Conservation (phyloP, 2,113 vertebrate species). For the Azemiops feae region DNA sequence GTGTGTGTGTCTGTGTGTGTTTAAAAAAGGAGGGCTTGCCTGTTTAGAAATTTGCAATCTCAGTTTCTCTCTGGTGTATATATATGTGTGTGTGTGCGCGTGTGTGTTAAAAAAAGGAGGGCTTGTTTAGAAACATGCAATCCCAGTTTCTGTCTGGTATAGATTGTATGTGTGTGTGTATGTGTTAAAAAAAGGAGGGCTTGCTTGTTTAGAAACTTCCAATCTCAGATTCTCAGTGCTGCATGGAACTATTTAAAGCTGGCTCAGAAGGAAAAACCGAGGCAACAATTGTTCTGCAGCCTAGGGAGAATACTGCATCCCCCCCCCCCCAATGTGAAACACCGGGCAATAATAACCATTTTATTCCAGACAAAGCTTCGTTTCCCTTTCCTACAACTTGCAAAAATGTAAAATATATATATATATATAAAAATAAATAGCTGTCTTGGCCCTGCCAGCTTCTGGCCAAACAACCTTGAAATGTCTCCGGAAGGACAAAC, state of each 20-base stretch:
- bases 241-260: not conserved
- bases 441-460: not conserved
- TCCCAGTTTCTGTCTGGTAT: too few relatives aligned
- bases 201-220: slow-evolving; percentile 10
- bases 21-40: too few relatives aligned
- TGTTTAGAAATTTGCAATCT: too few relatives aligned
- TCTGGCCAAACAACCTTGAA: not conserved
- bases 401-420: not conserved
- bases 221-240: not conserved
- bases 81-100: too few relatives aligned
- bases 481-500: not conserved
- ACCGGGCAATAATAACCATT: not conserved
- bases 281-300: not conserved
- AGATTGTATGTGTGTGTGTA: too few relatives aligned
- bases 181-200: not conserved
- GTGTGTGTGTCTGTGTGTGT: too few relatives aligned
- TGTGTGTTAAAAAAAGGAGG: too few relatives aligned
- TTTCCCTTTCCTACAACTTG: not conserved
- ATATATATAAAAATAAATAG: not conserved
- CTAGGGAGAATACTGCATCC: not conserved
- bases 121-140: too few relatives aligned
- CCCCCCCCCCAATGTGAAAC: not conserved
- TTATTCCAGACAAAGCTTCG: not conserved
- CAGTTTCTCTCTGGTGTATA: too few relatives aligned
- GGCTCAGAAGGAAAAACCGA: not conserved